phyloP scores from a whole-genome alignment of 1,140 invertebrate species.

The Dinoponera quadriceps region DNA sequence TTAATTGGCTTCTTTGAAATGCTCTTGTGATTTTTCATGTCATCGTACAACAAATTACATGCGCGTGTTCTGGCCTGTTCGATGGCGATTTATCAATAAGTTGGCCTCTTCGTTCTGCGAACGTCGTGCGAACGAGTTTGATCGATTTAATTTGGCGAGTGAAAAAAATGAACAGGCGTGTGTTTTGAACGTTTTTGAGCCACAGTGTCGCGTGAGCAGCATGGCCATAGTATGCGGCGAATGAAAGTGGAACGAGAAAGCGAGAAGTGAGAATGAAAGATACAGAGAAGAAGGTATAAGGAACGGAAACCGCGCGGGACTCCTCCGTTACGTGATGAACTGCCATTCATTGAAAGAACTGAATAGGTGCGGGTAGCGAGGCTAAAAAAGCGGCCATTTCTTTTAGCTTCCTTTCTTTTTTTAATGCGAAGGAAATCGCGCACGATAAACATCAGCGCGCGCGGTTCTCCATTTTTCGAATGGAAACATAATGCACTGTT shows the following conservation, averaged over 20 bases:
- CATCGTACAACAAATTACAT: neutral
- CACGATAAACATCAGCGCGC: constrained; percentile 44
- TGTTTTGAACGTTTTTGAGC: neutral
- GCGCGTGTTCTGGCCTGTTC: neutral
- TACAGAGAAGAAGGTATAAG: too few species aligned
- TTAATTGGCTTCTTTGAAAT: constrained; percentile 60
- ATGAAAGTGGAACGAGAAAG: neutral
- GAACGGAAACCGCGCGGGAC: too few species aligned
- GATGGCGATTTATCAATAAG: constrained; percentile 26
- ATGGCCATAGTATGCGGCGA: neutral
- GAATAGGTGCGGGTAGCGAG: neutral
- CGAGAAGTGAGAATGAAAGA: too few species aligned
- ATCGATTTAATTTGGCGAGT: constrained; percentile 35
- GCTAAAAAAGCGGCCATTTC: neutral
- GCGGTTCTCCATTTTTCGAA: constrained; percentile 58
- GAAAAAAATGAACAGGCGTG: constrained; percentile 25
- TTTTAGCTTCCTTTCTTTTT: constrained; percentile 1
- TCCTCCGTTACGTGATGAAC: neutral
- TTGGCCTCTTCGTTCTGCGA: constrained; percentile 1
- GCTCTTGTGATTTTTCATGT: constrained; percentile 23
- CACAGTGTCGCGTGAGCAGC: too few species aligned
- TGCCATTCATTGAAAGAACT: constrained; percentile 2
- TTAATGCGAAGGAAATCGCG: constrained; percentile 27
- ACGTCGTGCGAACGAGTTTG: neutral
- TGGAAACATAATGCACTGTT: constrained; percentile 47